Evolutionary conservation across 2,113 vertebrate species (phyloP).

Genomic region (Parus major): DNA sequence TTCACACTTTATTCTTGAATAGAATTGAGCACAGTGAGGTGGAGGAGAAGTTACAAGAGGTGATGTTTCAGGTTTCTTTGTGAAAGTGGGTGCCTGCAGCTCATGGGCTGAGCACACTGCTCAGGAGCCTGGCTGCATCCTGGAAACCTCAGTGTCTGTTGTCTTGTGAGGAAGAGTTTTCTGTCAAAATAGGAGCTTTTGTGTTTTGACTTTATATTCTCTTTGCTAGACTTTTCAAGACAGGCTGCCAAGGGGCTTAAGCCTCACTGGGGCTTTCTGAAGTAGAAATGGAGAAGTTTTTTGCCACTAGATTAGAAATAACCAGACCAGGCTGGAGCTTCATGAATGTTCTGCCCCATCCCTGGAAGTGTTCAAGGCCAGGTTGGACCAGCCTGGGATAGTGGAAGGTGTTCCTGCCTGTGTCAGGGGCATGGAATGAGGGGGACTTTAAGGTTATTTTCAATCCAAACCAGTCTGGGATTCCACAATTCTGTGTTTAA

Average conservation of each 20-base stretch:
- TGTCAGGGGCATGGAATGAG: not conserved
- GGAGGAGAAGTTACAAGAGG: not conserved
- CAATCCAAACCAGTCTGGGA: not conserved
- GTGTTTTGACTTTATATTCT: not conserved
- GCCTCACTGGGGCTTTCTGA: not conserved
- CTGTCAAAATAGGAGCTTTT: not conserved
- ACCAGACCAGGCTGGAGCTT: not conserved
- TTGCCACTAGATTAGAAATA: not conserved
- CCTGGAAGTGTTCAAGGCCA: not conserved
- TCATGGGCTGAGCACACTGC: rapidly evolving
- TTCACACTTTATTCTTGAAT: not conserved
- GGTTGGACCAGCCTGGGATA: not conserved
- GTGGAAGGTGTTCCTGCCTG: not conserved
- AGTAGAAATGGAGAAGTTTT: not conserved
- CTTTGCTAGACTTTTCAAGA: not conserved
- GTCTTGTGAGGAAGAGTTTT: not conserved
- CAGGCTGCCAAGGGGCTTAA: not conserved
- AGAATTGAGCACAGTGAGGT: not conserved
- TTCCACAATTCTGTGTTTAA: not conserved
- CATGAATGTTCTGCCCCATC: not conserved
- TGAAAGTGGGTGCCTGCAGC: not conserved
- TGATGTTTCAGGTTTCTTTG: not conserved
- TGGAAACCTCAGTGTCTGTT: rapidly evolving
- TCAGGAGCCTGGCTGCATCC: not conserved
- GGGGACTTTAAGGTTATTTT: not conserved